These are phyloP conservation scores for Lycopodina hypogea DNA, from an alignment of 37 sponge, comb jelly and placozoan genomes.

Conservation along the genomic window DNA sequence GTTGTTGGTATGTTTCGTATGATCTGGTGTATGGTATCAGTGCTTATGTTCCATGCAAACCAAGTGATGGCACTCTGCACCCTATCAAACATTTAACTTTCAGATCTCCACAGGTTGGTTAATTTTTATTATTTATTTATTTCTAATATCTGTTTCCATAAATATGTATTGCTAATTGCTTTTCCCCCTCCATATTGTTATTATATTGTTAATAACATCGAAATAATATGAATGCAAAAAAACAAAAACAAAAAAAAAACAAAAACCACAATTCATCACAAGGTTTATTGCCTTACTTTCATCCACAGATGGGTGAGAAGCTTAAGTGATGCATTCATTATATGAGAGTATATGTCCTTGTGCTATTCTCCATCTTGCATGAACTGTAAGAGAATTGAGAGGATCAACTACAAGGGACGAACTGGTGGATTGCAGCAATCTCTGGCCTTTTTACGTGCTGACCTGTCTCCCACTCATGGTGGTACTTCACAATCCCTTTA, in stretches of 20 bases:
- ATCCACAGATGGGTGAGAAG: slow-evolving; percentile 39
- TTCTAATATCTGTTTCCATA: too few species aligned
- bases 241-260: too few species aligned
- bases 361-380: slow-evolving; percentile 6
- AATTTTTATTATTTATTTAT: background rate
- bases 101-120: too few species aligned
- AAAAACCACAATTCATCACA: too few species aligned
- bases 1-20: slow-evolving; percentile 56
- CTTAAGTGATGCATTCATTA: slow-evolving; percentile 7
- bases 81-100: background rate
- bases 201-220: too few species aligned
- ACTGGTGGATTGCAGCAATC: slow-evolving; percentile 4
- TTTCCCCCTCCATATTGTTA: too few species aligned
- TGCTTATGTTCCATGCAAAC: slow-evolving; percentile 17
- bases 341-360: background rate
- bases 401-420: slow-evolving; percentile 25
- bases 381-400: slow-evolving; percentile 25
- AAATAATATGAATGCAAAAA: too few species aligned
- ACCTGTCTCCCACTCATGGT: slow-evolving; percentile 1
- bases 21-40: slow-evolving; percentile 11
- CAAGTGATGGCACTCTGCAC: background rate
- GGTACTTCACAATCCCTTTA: slow-evolving; percentile 20
- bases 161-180: too few species aligned
- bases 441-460: slow-evolving; percentile 6
- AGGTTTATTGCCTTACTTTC: background rate